A percentile compares a stretch with the other conserved stretches of the same genome.
Evolutionary conservation across 2,113 vertebrate species (phyloP).

Genomic region (Coregonus clupeaformis): DNA sequence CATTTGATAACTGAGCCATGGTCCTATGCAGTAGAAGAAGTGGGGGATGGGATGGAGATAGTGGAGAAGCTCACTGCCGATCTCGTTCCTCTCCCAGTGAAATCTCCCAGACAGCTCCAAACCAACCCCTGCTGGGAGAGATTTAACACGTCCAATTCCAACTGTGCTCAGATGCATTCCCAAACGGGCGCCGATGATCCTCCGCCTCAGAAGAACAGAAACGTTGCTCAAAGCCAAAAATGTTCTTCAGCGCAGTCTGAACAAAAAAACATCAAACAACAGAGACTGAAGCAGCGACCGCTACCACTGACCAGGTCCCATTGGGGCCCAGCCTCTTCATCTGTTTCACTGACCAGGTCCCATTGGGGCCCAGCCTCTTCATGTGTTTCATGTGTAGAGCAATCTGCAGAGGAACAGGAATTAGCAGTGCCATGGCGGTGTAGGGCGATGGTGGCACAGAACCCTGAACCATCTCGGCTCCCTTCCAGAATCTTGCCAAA

Average conservation of each 20-base stretch:
- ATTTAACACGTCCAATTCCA: slow-evolving; percentile 5
- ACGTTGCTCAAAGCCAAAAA: slow-evolving; percentile 4
- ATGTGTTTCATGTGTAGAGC: neutral
- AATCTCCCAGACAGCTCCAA: slow-evolving; percentile 4
- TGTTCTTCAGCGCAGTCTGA: neutral
- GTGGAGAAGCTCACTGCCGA: neutral
- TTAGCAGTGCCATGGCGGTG: slow-evolving; percentile 17
- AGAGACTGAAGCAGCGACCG: neutral
- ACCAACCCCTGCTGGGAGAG: neutral
- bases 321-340: slow-evolving; percentile 9
- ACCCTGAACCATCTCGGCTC: slow-evolving; percentile 7
- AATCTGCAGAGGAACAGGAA: slow-evolving; percentile 1
- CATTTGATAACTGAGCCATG: slow-evolving; percentile 23
- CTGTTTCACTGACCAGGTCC: slow-evolving; percentile 11
- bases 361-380: slow-evolving; percentile 12
- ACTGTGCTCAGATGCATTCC: slow-evolving; percentile 14
- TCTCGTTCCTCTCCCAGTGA: neutral
- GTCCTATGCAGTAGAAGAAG: neutral
- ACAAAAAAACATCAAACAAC: neutral
- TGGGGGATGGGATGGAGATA: slow-evolving; percentile 6
- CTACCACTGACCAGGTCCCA: slow-evolving; percentile 16
- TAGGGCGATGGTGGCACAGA: slow-evolving; percentile 1
- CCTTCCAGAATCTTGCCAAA: slow-evolving; percentile 1
- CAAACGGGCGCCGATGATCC: slow-evolving; percentile 5
- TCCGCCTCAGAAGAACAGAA: slow-evolving; percentile 22